These are phyloP conservation scores for Plagiodera versicolora DNA, from an alignment of 2,888 invertebrate genomes.

Conservation along the genomic window DNA sequence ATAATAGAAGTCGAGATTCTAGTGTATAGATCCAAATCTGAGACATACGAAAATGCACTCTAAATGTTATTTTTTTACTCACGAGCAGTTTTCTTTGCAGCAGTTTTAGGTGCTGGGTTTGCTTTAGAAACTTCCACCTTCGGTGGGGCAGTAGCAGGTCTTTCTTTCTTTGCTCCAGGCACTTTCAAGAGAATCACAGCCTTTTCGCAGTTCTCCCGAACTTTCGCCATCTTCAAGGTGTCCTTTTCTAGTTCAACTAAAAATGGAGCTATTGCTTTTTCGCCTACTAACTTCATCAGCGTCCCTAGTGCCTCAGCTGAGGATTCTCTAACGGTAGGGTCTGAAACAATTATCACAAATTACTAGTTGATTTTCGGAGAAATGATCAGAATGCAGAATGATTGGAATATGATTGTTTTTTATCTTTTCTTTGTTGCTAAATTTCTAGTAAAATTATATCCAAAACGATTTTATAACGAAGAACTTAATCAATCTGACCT, in stretches of 20 bases:
- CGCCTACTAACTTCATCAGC: constrained; percentile 89
- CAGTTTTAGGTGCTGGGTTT: constrained; percentile 46
- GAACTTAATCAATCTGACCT: no score
- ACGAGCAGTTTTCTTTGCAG: constrained; percentile 35
- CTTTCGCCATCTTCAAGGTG: constrained; percentile 86
- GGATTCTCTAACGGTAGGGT: constrained; percentile 89
- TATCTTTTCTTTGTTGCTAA: no score
- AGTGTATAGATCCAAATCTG: no score
- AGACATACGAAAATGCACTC: constrained; percentile 8
- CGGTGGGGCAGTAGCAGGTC: constrained; percentile 59
- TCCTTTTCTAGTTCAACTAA: constrained; percentile 90
- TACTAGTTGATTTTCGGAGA: no score
- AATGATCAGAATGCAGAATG: no score
- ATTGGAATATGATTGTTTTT: no score
- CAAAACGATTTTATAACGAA: no score
- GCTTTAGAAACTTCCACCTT: constrained; percentile 44
- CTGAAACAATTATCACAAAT: constrained; percentile 52
- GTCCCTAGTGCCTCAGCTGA: constrained; percentile 94
- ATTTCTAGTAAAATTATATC: no score
- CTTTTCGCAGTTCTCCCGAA: constrained; percentile 92
- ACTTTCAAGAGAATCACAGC: constrained; percentile 82
- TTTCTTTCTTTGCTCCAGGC: constrained; percentile 64
- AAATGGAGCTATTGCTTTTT: constrained; percentile 84
- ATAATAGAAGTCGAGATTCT: no score
- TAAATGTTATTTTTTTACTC: constrained; percentile 14